Conservation (phyloP, 1,140 invertebrate species). For the Pogonomyrmex barbatus region DNA sequence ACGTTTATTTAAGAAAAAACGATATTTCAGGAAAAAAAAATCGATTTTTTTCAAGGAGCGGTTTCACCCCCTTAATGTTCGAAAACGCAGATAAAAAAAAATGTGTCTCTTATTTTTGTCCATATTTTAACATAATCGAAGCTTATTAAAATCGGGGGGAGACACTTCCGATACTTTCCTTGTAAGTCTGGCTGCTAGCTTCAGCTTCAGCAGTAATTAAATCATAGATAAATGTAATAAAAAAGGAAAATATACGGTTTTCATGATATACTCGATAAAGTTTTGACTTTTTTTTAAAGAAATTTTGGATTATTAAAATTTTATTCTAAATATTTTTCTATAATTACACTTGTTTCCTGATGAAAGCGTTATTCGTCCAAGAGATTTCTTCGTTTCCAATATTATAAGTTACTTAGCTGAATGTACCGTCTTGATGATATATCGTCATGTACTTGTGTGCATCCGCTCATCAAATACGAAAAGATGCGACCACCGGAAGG, state of each 20-base stretch:
- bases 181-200: too few species aligned
- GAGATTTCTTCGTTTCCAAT: background rate
- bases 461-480: background rate
- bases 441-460: background rate
- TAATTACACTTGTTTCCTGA: background rate
- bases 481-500: constrained; percentile 8
- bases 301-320: background rate
- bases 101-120: too few species aligned
- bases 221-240: background rate
- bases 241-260: too few species aligned
- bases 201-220: background rate
- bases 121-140: too few species aligned
- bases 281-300: background rate
- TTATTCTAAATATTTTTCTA: background rate
- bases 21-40: too few species aligned
- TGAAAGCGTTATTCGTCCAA: background rate
- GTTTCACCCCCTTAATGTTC: too few species aligned
- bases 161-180: too few species aligned
- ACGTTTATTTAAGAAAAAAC: too few species aligned
- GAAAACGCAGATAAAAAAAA: too few species aligned
- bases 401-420: background rate
- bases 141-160: too few species aligned
- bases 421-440: background rate
- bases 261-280: background rate
- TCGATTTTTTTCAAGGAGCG: too few species aligned